A percentile compares a stretch with the other conserved stretches of the same genome.
phyloP scores from a whole-genome alignment of 2,797 vertebrate species.

The Neomorphus geoffroyi region DNA sequence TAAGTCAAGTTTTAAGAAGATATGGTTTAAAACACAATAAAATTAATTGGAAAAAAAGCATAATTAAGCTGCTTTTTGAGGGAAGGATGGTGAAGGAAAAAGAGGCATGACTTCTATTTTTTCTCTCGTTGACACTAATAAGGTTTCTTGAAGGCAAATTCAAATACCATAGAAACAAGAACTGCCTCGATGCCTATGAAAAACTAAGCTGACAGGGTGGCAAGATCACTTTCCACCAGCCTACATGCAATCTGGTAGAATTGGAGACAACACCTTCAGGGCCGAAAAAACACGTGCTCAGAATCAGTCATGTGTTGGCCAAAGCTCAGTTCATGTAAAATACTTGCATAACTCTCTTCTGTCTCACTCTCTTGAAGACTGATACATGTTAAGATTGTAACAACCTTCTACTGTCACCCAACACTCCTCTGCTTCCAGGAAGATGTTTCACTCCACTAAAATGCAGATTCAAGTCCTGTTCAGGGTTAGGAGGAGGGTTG shows the following conservation, averaged over 20 bases:
- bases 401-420: not conserved
- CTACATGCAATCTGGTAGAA: slow-evolving; percentile 7
- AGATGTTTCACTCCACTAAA: not conserved
- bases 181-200: not conserved
- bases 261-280: not conserved
- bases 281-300: not conserved
- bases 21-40: not conserved
- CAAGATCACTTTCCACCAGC: slow-evolving; percentile 15
- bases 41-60: not conserved
- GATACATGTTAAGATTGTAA: not conserved
- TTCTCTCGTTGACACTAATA: not conserved
- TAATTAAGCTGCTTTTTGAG: not conserved
- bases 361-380: not conserved
- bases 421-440: not conserved
- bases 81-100: not conserved
- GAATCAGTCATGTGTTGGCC: not conserved
- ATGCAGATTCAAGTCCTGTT: not conserved
- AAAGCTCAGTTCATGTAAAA: not conserved
- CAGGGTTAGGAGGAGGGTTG: not conserved
- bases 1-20: not conserved
- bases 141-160: slow-evolving; percentile 15
- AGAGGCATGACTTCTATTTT: not conserved
- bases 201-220: slow-evolving; percentile 12
- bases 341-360: not conserved
- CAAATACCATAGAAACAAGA: not conserved